phyloP scores from a whole-genome alignment of 2,888 invertebrate genomes.

The Perizoma flavofasciatum region DNA sequence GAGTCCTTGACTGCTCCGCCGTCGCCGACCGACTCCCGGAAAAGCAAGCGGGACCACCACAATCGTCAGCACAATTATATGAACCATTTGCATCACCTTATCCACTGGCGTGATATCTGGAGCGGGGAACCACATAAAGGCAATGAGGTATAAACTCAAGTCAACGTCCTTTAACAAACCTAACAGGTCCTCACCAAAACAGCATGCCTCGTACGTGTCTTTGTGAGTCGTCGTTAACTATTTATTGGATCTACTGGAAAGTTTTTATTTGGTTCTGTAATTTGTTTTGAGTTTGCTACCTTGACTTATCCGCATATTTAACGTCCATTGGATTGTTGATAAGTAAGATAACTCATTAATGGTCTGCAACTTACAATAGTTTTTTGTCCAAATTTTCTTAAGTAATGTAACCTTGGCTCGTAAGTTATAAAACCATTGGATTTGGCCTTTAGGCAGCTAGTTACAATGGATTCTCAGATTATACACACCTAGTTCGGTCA shows the following conservation, averaged over 20 bases:
- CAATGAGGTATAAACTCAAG: constrained; percentile 66
- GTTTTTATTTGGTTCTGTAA: constrained; percentile 32
- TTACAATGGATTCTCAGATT: constrained; percentile 11
- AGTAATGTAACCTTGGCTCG: constrained; percentile 20
- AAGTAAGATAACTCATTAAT: constrained; percentile 5
- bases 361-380: constrained; percentile 12
- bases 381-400: constrained; percentile 20
- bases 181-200: constrained; percentile 36
- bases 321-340: constrained; percentile 5
- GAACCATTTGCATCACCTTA: constrained; percentile 76
- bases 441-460: constrained; percentile 2
- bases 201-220: constrained; percentile 45
- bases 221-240: constrained; percentile 38
- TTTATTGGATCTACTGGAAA: constrained; percentile 29
- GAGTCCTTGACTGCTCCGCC: constrained; percentile 78
- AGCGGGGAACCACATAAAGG: constrained; percentile 74
- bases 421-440: constrained; percentile 10
- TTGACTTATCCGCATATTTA: constrained; percentile 5
- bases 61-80: constrained; percentile 72
- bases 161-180: constrained; percentile 32
- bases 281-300: constrained; percentile 12
- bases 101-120: constrained; percentile 80
- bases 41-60: constrained; percentile 66
- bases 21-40: constrained; percentile 76
- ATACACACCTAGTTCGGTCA: constrained; percentile 5